Percentiles rank a stretch among this genome's conserved stretches.
Evolutionary conservation across 2,888 invertebrate genomes (phyloP).

Genomic region (Dromius quadrimaculatus): DNA sequence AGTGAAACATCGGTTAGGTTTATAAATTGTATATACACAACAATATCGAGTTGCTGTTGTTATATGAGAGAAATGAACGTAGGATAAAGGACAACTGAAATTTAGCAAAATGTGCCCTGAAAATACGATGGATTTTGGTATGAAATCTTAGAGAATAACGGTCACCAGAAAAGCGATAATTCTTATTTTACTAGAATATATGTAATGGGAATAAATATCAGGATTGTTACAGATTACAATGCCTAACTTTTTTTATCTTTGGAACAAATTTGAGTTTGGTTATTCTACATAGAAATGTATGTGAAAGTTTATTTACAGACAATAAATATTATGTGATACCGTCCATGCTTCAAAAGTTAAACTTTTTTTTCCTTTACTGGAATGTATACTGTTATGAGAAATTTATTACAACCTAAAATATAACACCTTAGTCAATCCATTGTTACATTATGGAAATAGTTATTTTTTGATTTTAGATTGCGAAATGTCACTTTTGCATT

Average conservation of each 20-base stretch:
- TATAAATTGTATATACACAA: too few species aligned
- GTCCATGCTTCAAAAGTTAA: neutral
- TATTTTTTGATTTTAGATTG: too few species aligned
- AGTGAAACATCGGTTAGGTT: neutral
- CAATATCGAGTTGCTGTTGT: neutral
- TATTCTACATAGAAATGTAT: neutral
- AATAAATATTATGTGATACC: constrained; percentile 5
- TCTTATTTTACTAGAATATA: constrained; percentile 23
- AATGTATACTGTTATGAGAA: too few species aligned
- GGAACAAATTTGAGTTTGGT: neutral
- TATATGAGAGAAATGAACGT: neutral
- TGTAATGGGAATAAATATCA: constrained; percentile 12
- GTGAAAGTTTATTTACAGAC: neutral
- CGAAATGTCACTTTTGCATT: too few species aligned
- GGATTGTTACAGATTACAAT: neutral
- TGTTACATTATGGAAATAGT: too few species aligned
- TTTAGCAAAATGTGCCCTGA: constrained; percentile 4
- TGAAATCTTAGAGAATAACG: neutral
- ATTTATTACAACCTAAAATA: too few species aligned
- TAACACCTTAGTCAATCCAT: too few species aligned
- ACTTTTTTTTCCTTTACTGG: neutral
- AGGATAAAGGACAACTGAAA: neutral
- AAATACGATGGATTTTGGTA: neutral
- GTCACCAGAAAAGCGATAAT: constrained; percentile 19
- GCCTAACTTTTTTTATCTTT: neutral